phyloP scores from a whole-genome alignment of 2,113 vertebrate species.

The Ancistrus triradiatus region DNA sequence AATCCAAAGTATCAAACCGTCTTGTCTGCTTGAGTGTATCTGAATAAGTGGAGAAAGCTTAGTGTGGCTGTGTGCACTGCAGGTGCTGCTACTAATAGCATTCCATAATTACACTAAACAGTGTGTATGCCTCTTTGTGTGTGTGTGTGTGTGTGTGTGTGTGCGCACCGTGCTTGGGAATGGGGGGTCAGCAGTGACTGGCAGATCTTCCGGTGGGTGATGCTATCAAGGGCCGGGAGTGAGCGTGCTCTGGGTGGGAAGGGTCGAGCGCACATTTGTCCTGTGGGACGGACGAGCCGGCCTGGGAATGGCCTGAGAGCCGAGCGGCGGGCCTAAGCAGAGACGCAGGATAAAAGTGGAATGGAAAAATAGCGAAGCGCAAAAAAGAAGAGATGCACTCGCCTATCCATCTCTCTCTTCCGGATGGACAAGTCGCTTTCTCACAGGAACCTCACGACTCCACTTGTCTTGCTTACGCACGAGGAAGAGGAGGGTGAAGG shows the following conservation, averaged over 20 bases:
- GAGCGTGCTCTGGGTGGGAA: constrained; percentile 55
- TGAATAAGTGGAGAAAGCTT: no score
- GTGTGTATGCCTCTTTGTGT: no score
- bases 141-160: constrained; percentile 9
- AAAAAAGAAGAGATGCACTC: constrained; percentile 51
- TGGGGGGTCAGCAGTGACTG: constrained; percentile 26
- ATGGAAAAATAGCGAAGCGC: constrained; percentile 63
- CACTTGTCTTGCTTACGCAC: constrained; percentile 37
- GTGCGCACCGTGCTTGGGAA: constrained; percentile 24
- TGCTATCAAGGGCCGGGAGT: constrained; percentile 45
- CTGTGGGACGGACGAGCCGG: constrained; percentile 59
- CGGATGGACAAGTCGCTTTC: constrained; percentile 56
- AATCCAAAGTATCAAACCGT: no score
- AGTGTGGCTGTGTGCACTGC: no score
- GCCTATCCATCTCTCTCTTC: constrained; percentile 44
- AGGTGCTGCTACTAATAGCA: no score
- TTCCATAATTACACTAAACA: no score
- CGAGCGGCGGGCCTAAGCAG: constrained; percentile 45
- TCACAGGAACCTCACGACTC: constrained; percentile 62
- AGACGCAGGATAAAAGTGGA: constrained; percentile 63
- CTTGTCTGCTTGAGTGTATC: no score
- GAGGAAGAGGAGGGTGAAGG: constrained; percentile 8
- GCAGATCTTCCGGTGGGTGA: constrained; percentile 39
- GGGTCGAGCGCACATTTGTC: constrained; percentile 48
- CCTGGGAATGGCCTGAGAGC: constrained; percentile 64